A percentile compares a stretch with the other conserved stretches of the same genome.
Evolutionary conservation across 2,797 vertebrate genomes (phyloP).

Genomic region (Leptatherina wallacei): DNA sequence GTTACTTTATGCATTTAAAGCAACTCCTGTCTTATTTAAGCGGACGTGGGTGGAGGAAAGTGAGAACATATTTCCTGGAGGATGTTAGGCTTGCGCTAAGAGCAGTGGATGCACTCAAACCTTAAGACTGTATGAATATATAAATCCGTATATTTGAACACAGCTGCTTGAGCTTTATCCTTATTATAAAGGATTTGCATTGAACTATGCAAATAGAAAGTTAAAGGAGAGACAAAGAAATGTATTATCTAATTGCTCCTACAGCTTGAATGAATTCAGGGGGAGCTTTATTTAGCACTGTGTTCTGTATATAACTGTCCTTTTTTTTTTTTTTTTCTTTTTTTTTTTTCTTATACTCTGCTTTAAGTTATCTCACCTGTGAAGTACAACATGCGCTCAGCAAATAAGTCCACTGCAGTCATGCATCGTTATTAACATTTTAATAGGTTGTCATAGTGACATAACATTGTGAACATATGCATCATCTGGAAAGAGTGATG

Average conservation of each 20-base stretch:
- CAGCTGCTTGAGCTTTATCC: background rate
- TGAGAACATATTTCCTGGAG: slow-evolving; percentile 3
- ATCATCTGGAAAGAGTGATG: slow-evolving; percentile 32
- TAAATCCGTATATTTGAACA: background rate
- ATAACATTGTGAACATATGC: slow-evolving; percentile 17
- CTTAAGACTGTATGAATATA: background rate
- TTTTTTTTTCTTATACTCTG: background rate
- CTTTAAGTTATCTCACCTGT: slow-evolving; percentile 31
- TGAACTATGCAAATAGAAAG: background rate
- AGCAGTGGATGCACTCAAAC: background rate
- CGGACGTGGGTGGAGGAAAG: background rate
- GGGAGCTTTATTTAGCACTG: background rate
- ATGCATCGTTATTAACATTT: slow-evolving; percentile 9
- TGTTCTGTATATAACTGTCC: background rate
- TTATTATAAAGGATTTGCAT: background rate
- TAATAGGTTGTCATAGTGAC: slow-evolving; percentile 34
- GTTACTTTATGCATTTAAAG: slow-evolving; percentile 10
- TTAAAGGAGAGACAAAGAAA: background rate
- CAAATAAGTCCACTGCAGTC: slow-evolving; percentile 22
- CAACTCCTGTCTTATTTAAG: slow-evolving; percentile 22
- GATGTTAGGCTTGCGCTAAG: background rate
- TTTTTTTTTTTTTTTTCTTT: background rate
- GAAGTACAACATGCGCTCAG: slow-evolving; percentile 2
- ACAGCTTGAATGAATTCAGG: background rate
- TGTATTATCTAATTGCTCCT: slow-evolving; percentile 21